Base-by-base conservation (phyloP, 2,888 invertebrate genomes). In the Saturnia pavonia region DNA sequence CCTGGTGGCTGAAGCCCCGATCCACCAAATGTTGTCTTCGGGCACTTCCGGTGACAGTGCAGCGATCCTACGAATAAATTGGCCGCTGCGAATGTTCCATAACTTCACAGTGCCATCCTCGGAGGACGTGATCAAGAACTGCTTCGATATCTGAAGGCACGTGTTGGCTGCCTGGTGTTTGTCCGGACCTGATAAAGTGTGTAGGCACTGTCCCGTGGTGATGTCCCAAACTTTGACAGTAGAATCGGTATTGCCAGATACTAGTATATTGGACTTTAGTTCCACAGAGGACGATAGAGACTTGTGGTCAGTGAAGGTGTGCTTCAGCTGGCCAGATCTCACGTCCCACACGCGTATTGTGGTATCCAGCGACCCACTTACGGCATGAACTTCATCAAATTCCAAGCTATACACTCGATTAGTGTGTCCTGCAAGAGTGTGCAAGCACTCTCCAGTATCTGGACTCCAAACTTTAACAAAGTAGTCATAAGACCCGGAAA, bases 151-250 rank as follows among this genome's bases (percentile, higher is more conserved):
- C 91, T 99, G 99, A 78, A 99, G 96, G 92, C 99, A 99, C 63
- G 99, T 99, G 71, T 99, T 99, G 69, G 99, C 99, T 74, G 99
- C 99, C 85, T 98, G 98, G 93, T 99, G 99, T 87, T 99, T 99
- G 89, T 98, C 97, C 43, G 97, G 96, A 74, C 99, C 99, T 78
- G 98, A 97, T 73, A 99, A 94, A 0, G 99, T 99, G 91, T 99
- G 99, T 77, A 99, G 95, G 91, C 99, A 99, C 90, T 98, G 98
- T 45, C 99, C 99, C 19, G 98, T 99, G 67, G 97, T 96, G 80
- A 99, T 99, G 90, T 99, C 99, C 99, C 99, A 99, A 45, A 99
- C 99, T 94, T 99, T 99, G 74, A 99, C 99, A 0, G 99, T 99
- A 34, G 99, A 99, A 93, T 99, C 99, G 1, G 99, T 99, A 90